A percentile compares a stretch with the other conserved stretches of the same genome.
These are phyloP conservation scores for Macrostomum cliftonense DNA, from an alignment of 2,888 invertebrate species.

Conservation along the genomic window DNA sequence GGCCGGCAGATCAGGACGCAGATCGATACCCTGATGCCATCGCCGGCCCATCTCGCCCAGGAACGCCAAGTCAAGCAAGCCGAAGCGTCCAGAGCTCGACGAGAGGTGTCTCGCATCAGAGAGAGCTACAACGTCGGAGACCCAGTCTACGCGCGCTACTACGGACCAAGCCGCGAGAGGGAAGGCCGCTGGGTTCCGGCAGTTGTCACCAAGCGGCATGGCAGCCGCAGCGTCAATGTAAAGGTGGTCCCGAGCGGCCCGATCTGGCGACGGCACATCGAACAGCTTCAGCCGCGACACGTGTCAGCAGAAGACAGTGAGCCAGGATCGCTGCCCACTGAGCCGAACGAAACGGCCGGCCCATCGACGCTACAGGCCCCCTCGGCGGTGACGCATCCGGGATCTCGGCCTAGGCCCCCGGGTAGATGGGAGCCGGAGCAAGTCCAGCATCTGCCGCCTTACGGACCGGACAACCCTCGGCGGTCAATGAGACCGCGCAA, in stretches of 20 bases:
- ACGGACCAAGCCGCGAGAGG: conserved; percentile 3
- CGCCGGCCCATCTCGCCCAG: conserved; percentile 4
- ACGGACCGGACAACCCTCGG: no score
- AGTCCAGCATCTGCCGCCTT: no score
- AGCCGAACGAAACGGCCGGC: no score
- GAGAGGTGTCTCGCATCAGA: no score
- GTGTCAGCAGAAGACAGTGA: no score
- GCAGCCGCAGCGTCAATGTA: background rate
- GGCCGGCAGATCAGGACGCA: background rate
- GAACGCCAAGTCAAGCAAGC: background rate
- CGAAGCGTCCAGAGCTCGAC: no score
- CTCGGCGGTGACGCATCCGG: no score
- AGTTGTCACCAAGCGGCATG: conserved; percentile 7
- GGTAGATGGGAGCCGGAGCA: no score
- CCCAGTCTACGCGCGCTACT: background rate
- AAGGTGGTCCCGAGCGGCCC: background rate
- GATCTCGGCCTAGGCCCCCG: no score
- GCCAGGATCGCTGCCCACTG: no score
- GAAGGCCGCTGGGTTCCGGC: conserved; percentile 11
- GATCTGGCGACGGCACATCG: background rate
- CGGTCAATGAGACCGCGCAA: no score
- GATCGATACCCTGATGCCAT: conserved; percentile 6
- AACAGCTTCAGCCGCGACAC: background rate
- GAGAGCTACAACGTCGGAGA: background rate
- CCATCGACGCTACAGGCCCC: no score